These are phyloP conservation scores for Cynaeus angustus DNA, from an alignment of 2,888 invertebrate genomes.

Conservation along the genomic window DNA sequence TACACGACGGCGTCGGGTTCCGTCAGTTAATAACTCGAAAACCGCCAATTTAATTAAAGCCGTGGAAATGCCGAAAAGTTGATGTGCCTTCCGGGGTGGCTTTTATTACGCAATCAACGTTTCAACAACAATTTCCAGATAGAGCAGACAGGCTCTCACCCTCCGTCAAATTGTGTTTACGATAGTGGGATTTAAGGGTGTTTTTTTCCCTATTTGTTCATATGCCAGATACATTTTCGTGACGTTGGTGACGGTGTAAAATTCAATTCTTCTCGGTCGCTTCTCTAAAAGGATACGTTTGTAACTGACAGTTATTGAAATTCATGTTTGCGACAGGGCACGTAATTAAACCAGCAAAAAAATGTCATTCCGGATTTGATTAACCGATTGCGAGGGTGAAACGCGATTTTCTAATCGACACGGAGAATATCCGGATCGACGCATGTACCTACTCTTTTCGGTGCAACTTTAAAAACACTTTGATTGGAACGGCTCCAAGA, in stretches of 20 bases:
- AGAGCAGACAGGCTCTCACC: slow-evolving; percentile 19
- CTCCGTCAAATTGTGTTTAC: slow-evolving; percentile 34
- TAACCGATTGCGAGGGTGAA: background rate
- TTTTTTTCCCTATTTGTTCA: slow-evolving; percentile 32
- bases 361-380: slow-evolving; percentile 18
- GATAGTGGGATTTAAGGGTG: slow-evolving; percentile 23
- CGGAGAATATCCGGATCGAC: background rate
- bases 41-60: slow-evolving; percentile 41
- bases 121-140: slow-evolving; percentile 35
- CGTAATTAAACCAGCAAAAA: slow-evolving; percentile 18
- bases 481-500: slow-evolving; percentile 40
- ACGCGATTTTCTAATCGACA: too few relatives aligned
- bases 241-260: slow-evolving; percentile 13
- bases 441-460: slow-evolving; percentile 31
- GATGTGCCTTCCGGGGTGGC: slow-evolving; percentile 36
- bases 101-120: slow-evolving; percentile 41
- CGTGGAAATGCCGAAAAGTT: slow-evolving; percentile 36
- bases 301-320: slow-evolving; percentile 36
- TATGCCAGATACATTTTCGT: slow-evolving; percentile 38
- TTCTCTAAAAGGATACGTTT: slow-evolving; percentile 21
- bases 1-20: too few relatives aligned
- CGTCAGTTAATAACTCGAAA: slow-evolving; percentile 30
- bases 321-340: slow-evolving; percentile 31
- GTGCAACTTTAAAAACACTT: slow-evolving; percentile 38
- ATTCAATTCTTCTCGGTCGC: slow-evolving; percentile 28